Conservation (phyloP, 2,113 vertebrate species). For the Dicentrarchus labrax region DNA sequence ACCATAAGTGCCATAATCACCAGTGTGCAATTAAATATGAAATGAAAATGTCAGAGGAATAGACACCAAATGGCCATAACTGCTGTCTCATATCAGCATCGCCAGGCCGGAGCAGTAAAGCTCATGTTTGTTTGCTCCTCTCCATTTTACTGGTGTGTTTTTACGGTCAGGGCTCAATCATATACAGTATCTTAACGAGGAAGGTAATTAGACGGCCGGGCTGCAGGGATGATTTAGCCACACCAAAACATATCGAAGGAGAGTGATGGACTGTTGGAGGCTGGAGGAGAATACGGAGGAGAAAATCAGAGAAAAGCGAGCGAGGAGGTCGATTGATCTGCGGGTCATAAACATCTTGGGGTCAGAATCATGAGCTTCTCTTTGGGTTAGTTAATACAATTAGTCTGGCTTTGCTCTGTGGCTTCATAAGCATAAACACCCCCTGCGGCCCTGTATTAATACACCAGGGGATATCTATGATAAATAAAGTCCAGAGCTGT, state of each 20-base stretch:
- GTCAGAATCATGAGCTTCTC: conserved; percentile 64
- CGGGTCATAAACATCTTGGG: conserved; percentile 67
- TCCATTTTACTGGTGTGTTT: conserved; percentile 62
- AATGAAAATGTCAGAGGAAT: conserved; percentile 78
- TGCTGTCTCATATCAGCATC: conserved; percentile 72
- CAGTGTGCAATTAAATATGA: conserved; percentile 73
- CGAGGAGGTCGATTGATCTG: conserved; percentile 61
- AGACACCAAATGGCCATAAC: conserved; percentile 58
- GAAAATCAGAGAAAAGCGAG: conserved; percentile 1
- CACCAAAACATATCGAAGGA: conserved; percentile 26
- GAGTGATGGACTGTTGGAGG: neutral
- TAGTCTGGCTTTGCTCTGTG: conserved; percentile 58
- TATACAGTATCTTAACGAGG: conserved; percentile 74
- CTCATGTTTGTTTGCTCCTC: conserved; percentile 69
- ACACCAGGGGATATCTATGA: conserved; percentile 64
- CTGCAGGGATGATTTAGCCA: conserved; percentile 47
- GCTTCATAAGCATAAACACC: conserved; percentile 57
- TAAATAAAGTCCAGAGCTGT: conserved; percentile 63
- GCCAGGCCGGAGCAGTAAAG: conserved; percentile 78
- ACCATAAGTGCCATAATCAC: conserved; percentile 76
- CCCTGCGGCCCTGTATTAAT: conserved; percentile 53
- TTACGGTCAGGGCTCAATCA: conserved; percentile 71
- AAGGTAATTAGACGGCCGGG: conserved; percentile 72
- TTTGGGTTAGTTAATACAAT: conserved; percentile 72
- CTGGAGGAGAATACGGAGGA: neutral